phyloP scores from a whole-genome alignment of 1,140 invertebrate genomes.

The Pygmarrhopalites habei region DNA sequence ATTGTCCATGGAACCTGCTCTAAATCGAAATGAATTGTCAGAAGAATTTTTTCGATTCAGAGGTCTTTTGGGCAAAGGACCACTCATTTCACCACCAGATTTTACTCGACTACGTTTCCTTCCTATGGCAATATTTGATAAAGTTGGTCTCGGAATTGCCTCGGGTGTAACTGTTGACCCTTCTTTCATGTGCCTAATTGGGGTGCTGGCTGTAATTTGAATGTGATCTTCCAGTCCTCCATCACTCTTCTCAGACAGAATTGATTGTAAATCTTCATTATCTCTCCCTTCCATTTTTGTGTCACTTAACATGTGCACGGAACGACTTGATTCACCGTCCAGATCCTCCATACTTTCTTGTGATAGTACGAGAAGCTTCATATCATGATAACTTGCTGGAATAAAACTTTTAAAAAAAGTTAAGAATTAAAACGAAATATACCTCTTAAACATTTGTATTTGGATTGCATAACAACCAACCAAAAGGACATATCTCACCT shows the following conservation, averaged over 20 bases:
- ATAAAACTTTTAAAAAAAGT: no score
- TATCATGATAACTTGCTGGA: constrained; percentile 53
- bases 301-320: neutral
- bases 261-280: neutral
- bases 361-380: constrained; percentile 47
- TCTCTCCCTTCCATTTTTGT: neutral
- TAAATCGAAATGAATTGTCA: constrained; percentile 22
- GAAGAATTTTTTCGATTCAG: constrained; percentile 21
- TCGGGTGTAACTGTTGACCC: no score
- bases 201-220: no score
- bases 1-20: constrained; percentile 36
- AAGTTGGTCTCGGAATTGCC: no score
- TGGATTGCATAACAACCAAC: no score
- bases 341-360: constrained; percentile 9
- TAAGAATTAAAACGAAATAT: no score
- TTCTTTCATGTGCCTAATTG: neutral
- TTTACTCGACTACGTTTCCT: constrained; percentile 31
- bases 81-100: constrained; percentile 37
- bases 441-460: no score
- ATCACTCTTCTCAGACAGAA: neutral
- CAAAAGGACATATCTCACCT: no score
- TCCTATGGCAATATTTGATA: neutral
- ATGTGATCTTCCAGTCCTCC: neutral
- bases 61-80: constrained; percentile 24
- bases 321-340: neutral